Percentiles rank a stretch among this genome's conserved stretches.
Evolutionary conservation across 1,140 invertebrate species (phyloP).

Genomic region (Pantala flavescens): DNA sequence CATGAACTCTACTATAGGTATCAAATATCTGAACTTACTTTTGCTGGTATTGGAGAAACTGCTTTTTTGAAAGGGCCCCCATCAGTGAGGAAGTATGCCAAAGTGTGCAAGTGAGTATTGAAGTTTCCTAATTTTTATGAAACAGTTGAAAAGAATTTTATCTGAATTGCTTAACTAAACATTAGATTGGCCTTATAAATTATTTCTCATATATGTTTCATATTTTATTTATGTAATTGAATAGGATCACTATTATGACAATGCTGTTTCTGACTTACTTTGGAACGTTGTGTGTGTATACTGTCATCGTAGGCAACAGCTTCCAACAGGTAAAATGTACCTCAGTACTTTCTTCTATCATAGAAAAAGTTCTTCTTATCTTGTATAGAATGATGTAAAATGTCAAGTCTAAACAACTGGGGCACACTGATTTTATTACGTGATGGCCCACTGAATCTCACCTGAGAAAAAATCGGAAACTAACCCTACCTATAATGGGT

Average conservation of each 20-base stretch:
- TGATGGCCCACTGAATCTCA: no score
- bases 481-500: no score
- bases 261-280: constrained; percentile 70
- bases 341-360: no score
- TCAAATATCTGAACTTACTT: constrained; percentile 57
- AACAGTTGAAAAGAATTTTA: no score
- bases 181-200: constrained; percentile 14
- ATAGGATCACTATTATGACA: constrained; percentile 44
- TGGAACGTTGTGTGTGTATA: constrained; percentile 71
- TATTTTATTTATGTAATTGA: constrained; percentile 35
- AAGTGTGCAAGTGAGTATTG: constrained; percentile 45
- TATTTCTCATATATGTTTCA: constrained; percentile 28
- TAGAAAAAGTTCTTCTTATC: no score
- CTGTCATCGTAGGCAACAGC: constrained; percentile 65
- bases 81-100: constrained; percentile 48
- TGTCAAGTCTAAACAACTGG: no score
- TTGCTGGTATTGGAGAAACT: constrained; percentile 65
- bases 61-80: constrained; percentile 59
- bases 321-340: constrained; percentile 49
- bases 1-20: constrained; percentile 63
- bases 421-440: no score
- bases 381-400: no score
- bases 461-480: no score
- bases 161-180: not conserved
- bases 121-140: constrained; percentile 16